phyloP scores from a whole-genome alignment of 2,888 invertebrate species.

The Oithona nana region DNA sequence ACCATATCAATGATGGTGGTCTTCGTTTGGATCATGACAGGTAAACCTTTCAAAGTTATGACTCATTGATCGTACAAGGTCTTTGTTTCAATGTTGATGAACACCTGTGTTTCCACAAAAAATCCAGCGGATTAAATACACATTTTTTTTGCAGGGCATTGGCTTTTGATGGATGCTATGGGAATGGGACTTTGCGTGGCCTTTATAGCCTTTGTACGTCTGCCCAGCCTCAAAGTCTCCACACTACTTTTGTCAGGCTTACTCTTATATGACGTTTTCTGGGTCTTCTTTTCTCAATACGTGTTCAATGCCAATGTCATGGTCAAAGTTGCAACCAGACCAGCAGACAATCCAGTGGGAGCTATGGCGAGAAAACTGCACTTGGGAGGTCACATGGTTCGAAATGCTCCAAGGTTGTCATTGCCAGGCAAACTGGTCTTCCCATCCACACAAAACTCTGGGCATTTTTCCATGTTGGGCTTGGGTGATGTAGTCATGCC shows the following conservation, averaged over 20 bases:
- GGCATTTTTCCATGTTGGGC: conserved; percentile 91
- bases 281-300: conserved; percentile 96
- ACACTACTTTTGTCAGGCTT: conserved; percentile 80
- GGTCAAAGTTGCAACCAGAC: conserved; percentile 72
- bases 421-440: conserved; percentile 91
- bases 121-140: not conserved
- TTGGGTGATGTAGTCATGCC: conserved; percentile 59
- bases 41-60: too few species aligned
- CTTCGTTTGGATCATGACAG: conserved; percentile 91
- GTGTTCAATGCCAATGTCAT: conserved; percentile 97
- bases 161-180: conserved; percentile 96
- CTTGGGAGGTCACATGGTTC: conserved; percentile 57
- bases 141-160: conserved; percentile 40
- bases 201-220: conserved; percentile 84
- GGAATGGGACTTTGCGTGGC: conserved; percentile 96
- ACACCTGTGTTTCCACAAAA: too few species aligned
- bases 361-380: conserved; percentile 80
- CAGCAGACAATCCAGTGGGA: conserved; percentile 80
- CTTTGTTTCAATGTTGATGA: too few species aligned
- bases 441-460: conserved; percentile 85
- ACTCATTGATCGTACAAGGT: too few species aligned
- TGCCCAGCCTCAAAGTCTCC: conserved; percentile 88
- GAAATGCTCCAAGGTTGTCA: conserved; percentile 83
- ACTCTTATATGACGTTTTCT: conserved; percentile 88
- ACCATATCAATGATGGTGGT: conserved; percentile 78